A percentile compares a stretch with the other conserved stretches of the same genome.
Evolutionary conservation across 2,797 vertebrate species (phyloP).

Genomic region (Monodelphis domestica): DNA sequence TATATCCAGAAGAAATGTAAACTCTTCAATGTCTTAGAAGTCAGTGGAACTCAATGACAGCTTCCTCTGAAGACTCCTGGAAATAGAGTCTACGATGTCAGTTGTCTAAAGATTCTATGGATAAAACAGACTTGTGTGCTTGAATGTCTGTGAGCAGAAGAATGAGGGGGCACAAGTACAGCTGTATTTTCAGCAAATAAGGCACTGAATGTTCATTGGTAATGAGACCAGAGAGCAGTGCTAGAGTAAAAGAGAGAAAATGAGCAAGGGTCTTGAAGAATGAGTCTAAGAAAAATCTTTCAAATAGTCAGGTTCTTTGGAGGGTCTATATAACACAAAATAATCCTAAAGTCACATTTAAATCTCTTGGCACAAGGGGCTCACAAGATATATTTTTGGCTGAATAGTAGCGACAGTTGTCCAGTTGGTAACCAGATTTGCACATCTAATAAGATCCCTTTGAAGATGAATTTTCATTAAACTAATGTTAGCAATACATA

Average conservation of each 20-base stretch:
- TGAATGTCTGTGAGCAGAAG: neutral
- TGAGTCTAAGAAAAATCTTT: neutral
- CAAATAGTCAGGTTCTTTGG: neutral
- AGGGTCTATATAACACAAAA: neutral
- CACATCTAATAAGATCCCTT: neutral
- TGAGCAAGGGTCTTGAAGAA: neutral
- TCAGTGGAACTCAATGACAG: conserved; percentile 16
- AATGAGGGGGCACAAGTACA: neutral
- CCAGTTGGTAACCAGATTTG: neutral
- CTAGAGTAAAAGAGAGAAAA: neutral
- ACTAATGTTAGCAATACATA: neutral
- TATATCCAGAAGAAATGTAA: conserved; percentile 13
- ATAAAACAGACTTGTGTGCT: conserved; percentile 40
- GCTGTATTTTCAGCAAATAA: neutral
- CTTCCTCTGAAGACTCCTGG: conserved; percentile 17
- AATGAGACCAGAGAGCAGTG: too few relatives aligned
- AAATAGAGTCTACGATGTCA: neutral
- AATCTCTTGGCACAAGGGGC: neutral
- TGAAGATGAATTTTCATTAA: neutral
- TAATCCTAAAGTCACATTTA: neutral
- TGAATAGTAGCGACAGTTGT: neutral
- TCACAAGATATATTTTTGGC: neutral
- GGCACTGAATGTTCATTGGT: neutral
- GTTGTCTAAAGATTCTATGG: conserved; percentile 56
- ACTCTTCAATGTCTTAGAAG: conserved; percentile 39